Conservation (phyloP, 2,113 vertebrate species). For the Copsychus sechellarum region DNA sequence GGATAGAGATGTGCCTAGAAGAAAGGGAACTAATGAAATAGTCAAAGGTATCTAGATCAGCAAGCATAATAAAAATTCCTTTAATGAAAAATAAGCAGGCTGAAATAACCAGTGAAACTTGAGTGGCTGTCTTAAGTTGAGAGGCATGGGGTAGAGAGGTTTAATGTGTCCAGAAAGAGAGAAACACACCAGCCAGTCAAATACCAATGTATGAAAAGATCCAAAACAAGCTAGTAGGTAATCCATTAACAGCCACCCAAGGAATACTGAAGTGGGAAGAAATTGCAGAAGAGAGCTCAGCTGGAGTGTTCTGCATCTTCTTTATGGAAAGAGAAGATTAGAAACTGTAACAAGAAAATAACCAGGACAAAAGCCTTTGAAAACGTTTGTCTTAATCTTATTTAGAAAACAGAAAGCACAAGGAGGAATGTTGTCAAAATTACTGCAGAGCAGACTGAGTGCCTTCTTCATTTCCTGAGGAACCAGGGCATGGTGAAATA, state of each 20-base stretch:
- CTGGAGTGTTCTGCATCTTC: neutral
- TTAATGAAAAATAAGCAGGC: neutral
- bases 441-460: neutral
- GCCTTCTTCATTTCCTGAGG: neutral
- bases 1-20: neutral
- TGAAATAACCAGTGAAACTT: neutral
- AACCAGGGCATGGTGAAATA: neutral
- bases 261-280: neutral
- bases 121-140: neutral
- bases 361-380: neutral
- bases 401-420: neutral
- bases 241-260: neutral
- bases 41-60: neutral
- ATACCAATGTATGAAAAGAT: neutral
- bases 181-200: neutral
- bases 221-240: neutral
- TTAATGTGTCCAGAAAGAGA: neutral
- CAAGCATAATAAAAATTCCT: neutral
- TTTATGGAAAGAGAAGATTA: neutral
- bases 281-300: neutral
- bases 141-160: neutral
- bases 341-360: neutral
- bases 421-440: neutral
- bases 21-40: neutral
- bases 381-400: neutral